Evolutionary conservation across 2,888 invertebrate genomes (phyloP).

Genomic region (Sminthurides aquaticus): DNA sequence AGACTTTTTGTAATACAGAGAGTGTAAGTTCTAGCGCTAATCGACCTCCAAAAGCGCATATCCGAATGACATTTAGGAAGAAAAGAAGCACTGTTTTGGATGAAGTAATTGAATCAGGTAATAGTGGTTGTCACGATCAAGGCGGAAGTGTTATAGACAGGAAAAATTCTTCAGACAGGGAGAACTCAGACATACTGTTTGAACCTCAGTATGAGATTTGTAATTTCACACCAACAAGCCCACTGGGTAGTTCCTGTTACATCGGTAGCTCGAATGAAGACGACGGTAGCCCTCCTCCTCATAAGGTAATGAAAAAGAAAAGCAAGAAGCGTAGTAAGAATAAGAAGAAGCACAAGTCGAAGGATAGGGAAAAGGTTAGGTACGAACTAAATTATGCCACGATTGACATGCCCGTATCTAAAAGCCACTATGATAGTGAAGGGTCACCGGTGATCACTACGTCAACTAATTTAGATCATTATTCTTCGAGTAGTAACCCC

Average conservation of each 20-base stretch:
- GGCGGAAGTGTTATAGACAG: conserved; percentile 10
- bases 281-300: conserved; percentile 10
- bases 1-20: neutral
- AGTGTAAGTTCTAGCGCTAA: neutral
- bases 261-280: conserved; percentile 21
- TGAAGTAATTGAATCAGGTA: conserved; percentile 71
- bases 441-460: too few species aligned
- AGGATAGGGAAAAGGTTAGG: conserved; percentile 46
- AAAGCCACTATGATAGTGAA: neutral
- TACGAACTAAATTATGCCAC: conserved; percentile 6
- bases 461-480: neutral
- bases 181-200: conserved; percentile 15
- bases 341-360: conserved; percentile 33
- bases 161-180: conserved; percentile 29
- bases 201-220: conserved; percentile 40
- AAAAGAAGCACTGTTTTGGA: conserved; percentile 79
- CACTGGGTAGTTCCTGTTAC: conserved; percentile 15
- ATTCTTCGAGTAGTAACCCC: conserved; percentile 17
- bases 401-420: neutral
- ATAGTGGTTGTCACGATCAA: conserved; percentile 19
- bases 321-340: conserved; percentile 38
- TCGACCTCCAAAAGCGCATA: conserved; percentile 21
- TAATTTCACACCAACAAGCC: conserved; percentile 28
- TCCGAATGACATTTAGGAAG: conserved; percentile 65
- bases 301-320: conserved; percentile 27